Evolutionary conservation across 1,140 invertebrate species (phyloP), one percentile per base, ranked within the genome.

Genomic region (Bilobella aurantiaca): DNA sequence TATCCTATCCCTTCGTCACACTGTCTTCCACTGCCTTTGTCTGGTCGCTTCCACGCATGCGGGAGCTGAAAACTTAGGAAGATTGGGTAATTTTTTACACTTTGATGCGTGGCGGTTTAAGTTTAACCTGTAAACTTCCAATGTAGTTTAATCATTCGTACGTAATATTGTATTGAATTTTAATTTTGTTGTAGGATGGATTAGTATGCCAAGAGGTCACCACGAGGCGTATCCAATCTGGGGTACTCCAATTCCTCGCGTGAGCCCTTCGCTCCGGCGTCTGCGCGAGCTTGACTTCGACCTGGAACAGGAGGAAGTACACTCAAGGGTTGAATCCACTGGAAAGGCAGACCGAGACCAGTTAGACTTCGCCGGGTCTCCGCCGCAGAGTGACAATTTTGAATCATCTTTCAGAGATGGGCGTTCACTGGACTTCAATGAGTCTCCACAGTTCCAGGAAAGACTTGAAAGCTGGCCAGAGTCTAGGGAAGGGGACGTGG

Each of bases 1-100:
- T 12, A 86, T 94, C 32, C 93, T 93, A 75, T 89, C 91, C 0
- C 81, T 96, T 25, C 82, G 91, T 64, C 92, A 89, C 0, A 94
- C 91, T 1, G 90, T 90, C 1, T 90, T 92, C 77, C 94, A 93
- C 76, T 84, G 86, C 3, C 79, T 97, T 3, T 87, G 91, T 59
- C 79, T 96, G 0, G 81, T 96, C 25, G 87, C 87, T 0, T 88
- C 87, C 28, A 95, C 90, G 0, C 82, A 83, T 65, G 81, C 85
- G 65, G 93, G 93, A 1, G 88, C 88, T 3, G 86, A 93, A 75
- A 74, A 84, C 77, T 96, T 0, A 79, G 82, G 16, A 81, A 86
- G 73, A 79, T 85, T 74, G 87, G 84, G 1, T 73, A 68, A 68
- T 57, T 65, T 58, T 67, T 66, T 18, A 69, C n/a, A n/a, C n/a